Conservation (phyloP, 2,113 vertebrate genomes). For the Rhodinocichla rosea region DNA sequence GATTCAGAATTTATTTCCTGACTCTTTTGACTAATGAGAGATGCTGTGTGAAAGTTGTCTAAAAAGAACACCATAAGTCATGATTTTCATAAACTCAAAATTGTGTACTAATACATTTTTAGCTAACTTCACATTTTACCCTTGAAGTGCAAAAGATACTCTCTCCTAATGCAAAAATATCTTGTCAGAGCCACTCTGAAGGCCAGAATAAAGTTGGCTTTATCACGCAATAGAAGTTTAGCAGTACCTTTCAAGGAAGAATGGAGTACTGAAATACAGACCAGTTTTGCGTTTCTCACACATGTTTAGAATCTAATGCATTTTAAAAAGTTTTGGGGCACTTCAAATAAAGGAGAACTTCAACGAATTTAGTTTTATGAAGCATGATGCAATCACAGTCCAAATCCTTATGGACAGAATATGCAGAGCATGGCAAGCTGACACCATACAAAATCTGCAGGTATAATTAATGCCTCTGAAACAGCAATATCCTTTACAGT, state of each 20-base stretch:
- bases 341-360: not conserved
- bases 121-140: constrained; percentile 12
- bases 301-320: not conserved
- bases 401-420: not conserved
- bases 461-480: not conserved
- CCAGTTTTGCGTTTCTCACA: not conserved
- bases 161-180: not conserved
- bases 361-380: not conserved
- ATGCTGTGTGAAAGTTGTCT: constrained; percentile 7
- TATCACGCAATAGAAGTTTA: not conserved
- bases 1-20: not conserved
- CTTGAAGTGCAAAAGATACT: not conserved
- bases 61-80: constrained; percentile 33
- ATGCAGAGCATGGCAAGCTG: not conserved
- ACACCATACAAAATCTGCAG: not conserved
- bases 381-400: not conserved
- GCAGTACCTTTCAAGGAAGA: not conserved
- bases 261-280: not conserved
- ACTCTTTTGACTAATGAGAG: not conserved
- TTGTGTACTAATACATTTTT: constrained; percentile 14
- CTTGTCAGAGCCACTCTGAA: not conserved
- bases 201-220: not conserved
- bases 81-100: constrained; percentile 8
- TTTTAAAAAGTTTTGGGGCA: not conserved
- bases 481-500: not conserved